Conservation (phyloP, 2,888 invertebrate genomes). For the Oscheius sp. region DNA sequence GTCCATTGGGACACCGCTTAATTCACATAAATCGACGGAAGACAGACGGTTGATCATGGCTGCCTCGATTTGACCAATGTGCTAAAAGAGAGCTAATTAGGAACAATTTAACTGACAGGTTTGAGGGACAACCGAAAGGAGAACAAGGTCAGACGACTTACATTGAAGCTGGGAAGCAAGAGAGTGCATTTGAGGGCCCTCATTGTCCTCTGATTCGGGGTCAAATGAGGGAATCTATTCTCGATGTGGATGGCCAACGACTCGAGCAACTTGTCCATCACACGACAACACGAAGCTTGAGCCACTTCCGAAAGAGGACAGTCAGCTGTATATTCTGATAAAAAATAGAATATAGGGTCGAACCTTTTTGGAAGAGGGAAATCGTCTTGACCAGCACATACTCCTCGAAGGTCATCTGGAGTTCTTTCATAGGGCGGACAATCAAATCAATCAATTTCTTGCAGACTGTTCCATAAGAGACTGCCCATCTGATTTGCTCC, state of each 20-base stretch:
- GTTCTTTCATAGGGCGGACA: conserved; percentile 58
- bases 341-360: neutral
- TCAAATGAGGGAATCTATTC: conserved; percentile 48
- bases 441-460: conserved; percentile 61
- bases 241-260: conserved; percentile 55
- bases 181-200: conserved; percentile 55
- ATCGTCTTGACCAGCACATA: conserved; percentile 64
- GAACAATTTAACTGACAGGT: neutral
- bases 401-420: conserved; percentile 61
- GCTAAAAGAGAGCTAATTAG: conserved; percentile 45
- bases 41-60: conserved; percentile 54
- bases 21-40: conserved; percentile 50
- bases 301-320: conserved; percentile 52
- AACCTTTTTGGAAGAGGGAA: conserved; percentile 61
- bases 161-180: conserved; percentile 61
- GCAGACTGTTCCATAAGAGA: conserved; percentile 59
- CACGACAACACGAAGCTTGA: conserved; percentile 32
- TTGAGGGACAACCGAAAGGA: neutral
- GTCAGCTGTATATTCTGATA: conserved; percentile 36
- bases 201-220: conserved; percentile 45
- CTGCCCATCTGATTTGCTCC: conserved; percentile 49
- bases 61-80: conserved; percentile 59
- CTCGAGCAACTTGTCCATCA: conserved; percentile 52
- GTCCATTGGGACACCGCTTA: conserved; percentile 59
- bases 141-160: conserved; percentile 26